Percentiles rank a stretch among this genome's conserved stretches.
These are phyloP conservation scores for Dexiosoma caninum DNA, from an alignment of 2,888 invertebrate species.

Conservation along the genomic window DNA sequence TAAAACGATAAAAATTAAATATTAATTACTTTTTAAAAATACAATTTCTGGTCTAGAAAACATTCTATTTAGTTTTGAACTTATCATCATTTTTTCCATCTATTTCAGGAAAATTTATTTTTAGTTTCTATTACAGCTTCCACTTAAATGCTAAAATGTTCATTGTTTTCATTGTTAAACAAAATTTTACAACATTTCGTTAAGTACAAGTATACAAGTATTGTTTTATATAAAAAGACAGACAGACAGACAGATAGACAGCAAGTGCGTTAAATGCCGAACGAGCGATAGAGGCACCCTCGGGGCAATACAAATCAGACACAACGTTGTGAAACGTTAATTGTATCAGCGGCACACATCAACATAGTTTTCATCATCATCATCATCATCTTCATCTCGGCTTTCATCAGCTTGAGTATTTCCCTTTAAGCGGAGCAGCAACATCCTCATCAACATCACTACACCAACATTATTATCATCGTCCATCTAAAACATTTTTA, in stretches of 20 bases:
- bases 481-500: constrained; percentile 34
- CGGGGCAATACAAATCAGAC: not conserved
- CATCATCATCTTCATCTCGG: not conserved
- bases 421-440: not conserved
- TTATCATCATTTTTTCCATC: not conserved
- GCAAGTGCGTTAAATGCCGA: no score
- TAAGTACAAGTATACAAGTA: constrained; percentile 24
- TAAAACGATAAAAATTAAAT: not conserved
- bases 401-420: not conserved
- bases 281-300: not conserved
- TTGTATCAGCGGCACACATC: not conserved
- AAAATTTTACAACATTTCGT: constrained; percentile 41
- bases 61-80: not conserved
- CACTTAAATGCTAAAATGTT: constrained; percentile 10
- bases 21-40: not conserved
- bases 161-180: constrained; percentile 27
- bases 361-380: not conserved
- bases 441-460: not conserved
- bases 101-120: not conserved
- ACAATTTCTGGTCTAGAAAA: not conserved
- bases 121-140: not conserved
- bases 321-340: constrained; percentile 14
- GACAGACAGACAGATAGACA: not conserved
- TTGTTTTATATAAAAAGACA: not conserved
- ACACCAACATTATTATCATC: constrained; percentile 15